Evolutionary conservation across 2,113 vertebrate species (phyloP), one percentile per base, ranked within the genome.

Genomic region (Anhinga rufa): DNA sequence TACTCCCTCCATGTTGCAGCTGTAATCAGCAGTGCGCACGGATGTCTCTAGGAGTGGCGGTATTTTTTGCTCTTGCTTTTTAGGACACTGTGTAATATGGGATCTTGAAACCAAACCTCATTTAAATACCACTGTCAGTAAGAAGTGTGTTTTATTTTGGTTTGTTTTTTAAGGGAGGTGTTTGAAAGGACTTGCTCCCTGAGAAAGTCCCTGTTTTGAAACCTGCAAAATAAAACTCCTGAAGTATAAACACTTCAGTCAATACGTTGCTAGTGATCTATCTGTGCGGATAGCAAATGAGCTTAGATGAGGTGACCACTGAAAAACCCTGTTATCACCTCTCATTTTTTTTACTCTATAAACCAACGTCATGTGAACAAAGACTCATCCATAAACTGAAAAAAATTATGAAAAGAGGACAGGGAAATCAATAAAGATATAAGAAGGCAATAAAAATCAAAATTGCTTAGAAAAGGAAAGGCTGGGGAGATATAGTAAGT

Each of bases 401-500:
- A 88, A 94, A 83, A 95, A 1, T 68, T 89, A 93, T 81, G 81
- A 92, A 96, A 91, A 88, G 40, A 93, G 58, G 55, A 89, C 85
- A 94, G 16, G 4, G 14, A 94, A 93, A 96, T 96, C 90, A 83
- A 94, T 97, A 96, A 88, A 95, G 89, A 92, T 81, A 44, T 91
- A 92, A 95, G 93, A 76, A 49, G 13, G 81, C 36, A 94, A 87
- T 95, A 97, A 95, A 97, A 96, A 75, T 62, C 36, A 95, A 91
- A 96, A 96, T 93, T 71, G 71, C 91, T 92, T 92, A 78, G 87
- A 90, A 88, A 86, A 92, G 25, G 49, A 92, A 90, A 95, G 54
- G 10, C 55, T 86, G 48, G 38, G 21, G 40, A 87, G n/a, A 49
- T 83, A 84, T 2, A 84, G 26, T 80, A 93, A 96, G 89, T 82